phyloP scores from a whole-genome alignment of 2,888 invertebrate genomes.

The Coenonympha glycerion region DNA sequence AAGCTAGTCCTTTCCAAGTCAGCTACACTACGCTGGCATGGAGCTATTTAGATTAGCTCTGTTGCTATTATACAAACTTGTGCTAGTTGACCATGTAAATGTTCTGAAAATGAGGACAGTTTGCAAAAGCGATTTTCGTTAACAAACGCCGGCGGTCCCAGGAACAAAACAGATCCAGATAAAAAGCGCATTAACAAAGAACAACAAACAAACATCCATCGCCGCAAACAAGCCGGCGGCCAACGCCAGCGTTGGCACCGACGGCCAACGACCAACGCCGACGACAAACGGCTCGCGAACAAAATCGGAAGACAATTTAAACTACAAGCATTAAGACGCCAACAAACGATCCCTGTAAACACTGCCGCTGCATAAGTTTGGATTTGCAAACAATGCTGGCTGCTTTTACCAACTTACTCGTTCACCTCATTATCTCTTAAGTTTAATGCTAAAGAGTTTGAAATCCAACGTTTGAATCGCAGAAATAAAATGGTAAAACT shows the following conservation, averaged over 20 bases:
- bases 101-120: too few relatives aligned
- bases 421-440: constrained; percentile 24
- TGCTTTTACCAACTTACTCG: constrained; percentile 39
- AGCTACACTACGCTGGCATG: too few relatives aligned
- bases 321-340: constrained; percentile 59
- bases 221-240: not conserved
- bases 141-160: too few relatives aligned
- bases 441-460: constrained; percentile 20
- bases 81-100: too few relatives aligned
- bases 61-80: too few relatives aligned
- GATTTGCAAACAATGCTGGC: constrained; percentile 60
- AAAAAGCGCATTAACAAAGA: constrained; percentile 3
- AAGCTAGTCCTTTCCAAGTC: too few relatives aligned
- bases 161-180: not conserved
- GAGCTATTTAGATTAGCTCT: too few relatives aligned
- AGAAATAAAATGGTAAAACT: constrained; percentile 30
- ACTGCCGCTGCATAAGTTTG: constrained; percentile 63
- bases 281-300: constrained; percentile 31
- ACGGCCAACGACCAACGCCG: too few relatives aligned
- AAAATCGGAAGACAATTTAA: constrained; percentile 51
- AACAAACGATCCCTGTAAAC: constrained; percentile 64
- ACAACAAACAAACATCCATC: constrained; percentile 10
- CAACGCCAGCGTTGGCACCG: too few relatives aligned
- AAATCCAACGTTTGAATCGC: constrained; percentile 9
- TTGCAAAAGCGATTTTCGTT: too few relatives aligned